These are phyloP conservation scores for Cyphomyrmex costatus DNA, from an alignment of 1,140 invertebrate species.

Conservation along the genomic window DNA sequence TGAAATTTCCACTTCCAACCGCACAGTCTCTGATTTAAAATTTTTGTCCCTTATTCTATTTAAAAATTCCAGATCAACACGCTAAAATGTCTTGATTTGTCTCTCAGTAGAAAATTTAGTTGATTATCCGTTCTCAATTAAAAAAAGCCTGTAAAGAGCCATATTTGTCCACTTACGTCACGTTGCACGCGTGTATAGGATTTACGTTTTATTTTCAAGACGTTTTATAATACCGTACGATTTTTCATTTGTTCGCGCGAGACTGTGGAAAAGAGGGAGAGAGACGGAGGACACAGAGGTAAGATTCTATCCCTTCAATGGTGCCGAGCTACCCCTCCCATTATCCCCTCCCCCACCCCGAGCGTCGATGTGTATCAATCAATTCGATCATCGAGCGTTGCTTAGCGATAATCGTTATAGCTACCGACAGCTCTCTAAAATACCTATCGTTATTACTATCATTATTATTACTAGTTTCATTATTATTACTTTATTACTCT, in stretches of 20 bases:
- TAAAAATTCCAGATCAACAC: not conserved
- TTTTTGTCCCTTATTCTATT: not conserved
- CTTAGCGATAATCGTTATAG: constrained; percentile 79
- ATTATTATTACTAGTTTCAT: constrained; percentile 76
- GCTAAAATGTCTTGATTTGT: not conserved
- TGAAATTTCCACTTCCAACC: too few relatives aligned
- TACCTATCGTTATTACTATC: constrained; percentile 72
- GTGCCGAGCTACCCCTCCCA: not conserved
- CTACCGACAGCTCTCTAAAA: constrained; percentile 78
- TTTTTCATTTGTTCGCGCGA: constrained; percentile 7
- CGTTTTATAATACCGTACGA: not conserved
- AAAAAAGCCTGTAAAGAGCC: not conserved
- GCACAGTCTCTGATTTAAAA: not conserved
- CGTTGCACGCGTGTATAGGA: not conserved
- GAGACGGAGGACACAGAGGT: constrained; percentile 38
- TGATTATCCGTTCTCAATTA: not conserved
- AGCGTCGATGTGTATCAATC: constrained; percentile 54
- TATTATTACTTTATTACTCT: constrained; percentile 81
- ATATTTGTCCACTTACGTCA: not conserved
- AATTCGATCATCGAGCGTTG: constrained; percentile 63
- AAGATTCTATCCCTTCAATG: constrained; percentile 28
- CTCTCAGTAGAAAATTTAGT: not conserved
- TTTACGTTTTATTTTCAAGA: not conserved
- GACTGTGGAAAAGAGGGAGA: constrained; percentile 23
- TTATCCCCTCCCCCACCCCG: not conserved